Evolutionary conservation across 1,140 invertebrate species (phyloP), one percentile per base, ranked within the genome.

Genomic region (Colletes gigas): DNA sequence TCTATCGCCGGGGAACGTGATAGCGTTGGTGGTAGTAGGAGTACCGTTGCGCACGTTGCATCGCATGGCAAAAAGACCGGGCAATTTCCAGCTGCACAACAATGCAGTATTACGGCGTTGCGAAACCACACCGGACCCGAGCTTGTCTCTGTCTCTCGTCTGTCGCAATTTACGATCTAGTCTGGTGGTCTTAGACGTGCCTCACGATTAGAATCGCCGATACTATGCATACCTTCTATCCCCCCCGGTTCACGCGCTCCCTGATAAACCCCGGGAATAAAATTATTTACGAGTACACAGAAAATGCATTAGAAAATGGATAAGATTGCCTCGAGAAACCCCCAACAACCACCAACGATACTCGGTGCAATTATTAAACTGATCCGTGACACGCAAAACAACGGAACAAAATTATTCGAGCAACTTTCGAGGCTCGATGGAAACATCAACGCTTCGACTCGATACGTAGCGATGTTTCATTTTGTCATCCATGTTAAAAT

Each of bases 71-170:
- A 80, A 81, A 80, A 78, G 68, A 82, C 83, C 71, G 41, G 65
- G 78, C 66, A 76, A 88, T 87, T 83, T 85, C 75, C 77, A 83
- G 71, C 72, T 54, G 71, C 73, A 88, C 77, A 87, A 85, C 86
- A 85, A 88, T 87, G 78, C 78, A 55, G 75, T 65, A 65, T 81
- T 85, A 70, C 83, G 52, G 65, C 41, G 65, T 80, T 83, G 54
- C 81, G 82, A 83, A 83, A 77, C 39, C 55, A 21, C 9, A 57
- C 74, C 59, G 79, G 79, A 81, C 57, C 60, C 6, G 39, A 39
- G 57, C 60, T n/a, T 75, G 30, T 60, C 57, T 66, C 57, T 55
- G 50, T 71, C 72, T 84, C 71, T 82, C 79, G 66, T 87, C 85
- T 85, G 75, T 88, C 74, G 85, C 80, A 87, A 87, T 75, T 84